Percentiles rank a stretch among this genome's conserved stretches.
These are phyloP conservation scores for Ifrita kowaldi DNA, from an alignment of 2,113 vertebrate species.

Conservation along the genomic window DNA sequence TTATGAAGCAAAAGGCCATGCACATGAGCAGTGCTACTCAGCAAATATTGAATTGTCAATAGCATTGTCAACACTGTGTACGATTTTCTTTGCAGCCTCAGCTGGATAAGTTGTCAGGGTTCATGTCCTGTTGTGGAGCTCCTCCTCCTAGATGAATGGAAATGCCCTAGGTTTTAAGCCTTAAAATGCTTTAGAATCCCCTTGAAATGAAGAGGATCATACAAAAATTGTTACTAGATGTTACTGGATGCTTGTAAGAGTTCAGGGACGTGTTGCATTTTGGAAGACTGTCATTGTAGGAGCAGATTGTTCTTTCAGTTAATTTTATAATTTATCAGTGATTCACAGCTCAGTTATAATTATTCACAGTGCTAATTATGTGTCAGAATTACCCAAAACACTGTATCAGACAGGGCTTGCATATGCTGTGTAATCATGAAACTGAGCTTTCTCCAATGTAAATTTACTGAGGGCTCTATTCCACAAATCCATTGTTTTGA, in stretches of 20 bases:
- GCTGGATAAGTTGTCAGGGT: background rate
- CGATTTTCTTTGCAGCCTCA: background rate
- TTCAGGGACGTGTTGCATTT: background rate
- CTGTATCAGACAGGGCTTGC: background rate
- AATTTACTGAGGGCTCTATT: background rate
- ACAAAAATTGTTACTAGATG: background rate
- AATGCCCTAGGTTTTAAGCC: background rate
- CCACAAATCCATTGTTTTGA: background rate
- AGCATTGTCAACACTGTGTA: accelerated
- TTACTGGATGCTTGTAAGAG: background rate
- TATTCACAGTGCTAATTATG: background rate
- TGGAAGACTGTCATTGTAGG: background rate
- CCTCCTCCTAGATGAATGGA: background rate
- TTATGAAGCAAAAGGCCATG: background rate
- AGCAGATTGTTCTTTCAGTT: background rate
- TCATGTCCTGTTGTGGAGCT: background rate
- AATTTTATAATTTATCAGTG: background rate
- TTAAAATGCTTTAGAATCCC: background rate
- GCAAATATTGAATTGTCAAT: background rate
- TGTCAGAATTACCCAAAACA: background rate
- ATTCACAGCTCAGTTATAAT: slow-evolving; percentile 1
- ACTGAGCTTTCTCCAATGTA: background rate
- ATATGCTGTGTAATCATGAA: background rate
- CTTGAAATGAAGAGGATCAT: background rate
- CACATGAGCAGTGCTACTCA: background rate